Base-by-base conservation (phyloP, 2,113 vertebrate genomes). In the Xerus inauris region DNA sequence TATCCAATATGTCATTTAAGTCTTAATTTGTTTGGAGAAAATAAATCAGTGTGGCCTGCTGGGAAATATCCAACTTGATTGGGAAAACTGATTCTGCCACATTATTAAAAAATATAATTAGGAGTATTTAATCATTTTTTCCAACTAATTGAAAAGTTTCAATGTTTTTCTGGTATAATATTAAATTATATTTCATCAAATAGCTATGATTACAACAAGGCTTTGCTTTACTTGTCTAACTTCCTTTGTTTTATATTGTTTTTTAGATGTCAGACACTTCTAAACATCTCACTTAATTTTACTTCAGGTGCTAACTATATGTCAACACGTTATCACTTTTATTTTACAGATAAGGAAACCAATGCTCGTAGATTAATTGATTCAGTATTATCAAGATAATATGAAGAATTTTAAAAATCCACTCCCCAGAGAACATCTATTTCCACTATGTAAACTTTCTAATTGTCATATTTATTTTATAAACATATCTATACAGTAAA, bases 241-340 rank as follows among this genome's bases (percentile, higher is more conserved):
- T 89, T 79, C 32, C 10, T 85, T 40, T 62, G 40, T 84, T 94
- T 95, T 20, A 64, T 28, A 65, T 67, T 65, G 51, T n/a, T 93
- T 69, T 93, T 72, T 79, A 51, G 51, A 9, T 67, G 9, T 42
- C 20, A 94, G 28, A 16, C 12, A 80, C 13, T 86, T 95, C 22
- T 85, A 24, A n/a, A 79, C 38, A 91, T 65, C 6, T 73, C 28
- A 95, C 32, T 89, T 73, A 75, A 77, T 87, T 91, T 91, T 75
- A 49, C 5, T 91, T 83, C 11, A 6, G 75, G 28, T 93, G 24
- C 6, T 38, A 45, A 11, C 0, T 49, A 65, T 83, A 75, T 20
- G 8, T 69, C 9, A 77, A 51, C 38, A 42, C 19, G 75, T 72
- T 49, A 32, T 38, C 4, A 77, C n/a, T 4, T 69, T 6, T 0